Conservation (phyloP, 2,888 invertebrate species). For the Xanthorhoe designata region DNA sequence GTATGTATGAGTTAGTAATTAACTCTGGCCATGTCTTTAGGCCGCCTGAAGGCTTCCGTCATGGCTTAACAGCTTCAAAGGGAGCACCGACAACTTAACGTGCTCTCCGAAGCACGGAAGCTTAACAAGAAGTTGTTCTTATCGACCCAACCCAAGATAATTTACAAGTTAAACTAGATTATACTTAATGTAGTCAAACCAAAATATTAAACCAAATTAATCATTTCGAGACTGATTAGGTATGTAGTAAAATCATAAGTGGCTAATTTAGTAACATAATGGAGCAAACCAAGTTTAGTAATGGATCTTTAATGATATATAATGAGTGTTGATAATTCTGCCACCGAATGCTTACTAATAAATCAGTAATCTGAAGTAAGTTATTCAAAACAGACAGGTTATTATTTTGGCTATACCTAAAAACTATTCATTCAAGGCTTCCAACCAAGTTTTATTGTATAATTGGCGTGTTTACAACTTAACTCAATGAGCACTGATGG, state of each 20-base stretch:
- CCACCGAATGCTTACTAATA: neutral
- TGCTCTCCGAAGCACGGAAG: too few relatives aligned
- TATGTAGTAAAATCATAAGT: slow-evolving; percentile 1
- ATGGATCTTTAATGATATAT: slow-evolving; percentile 3
- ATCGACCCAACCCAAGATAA: neutral
- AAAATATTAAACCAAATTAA: neutral
- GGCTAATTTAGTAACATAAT: neutral
- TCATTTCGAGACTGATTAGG: neutral
- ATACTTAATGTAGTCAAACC: neutral
- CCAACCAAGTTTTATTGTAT: slow-evolving; percentile 61
- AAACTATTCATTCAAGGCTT: slow-evolving; percentile 41
- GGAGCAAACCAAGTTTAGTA: neutral
- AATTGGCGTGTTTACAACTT: slow-evolving; percentile 64
- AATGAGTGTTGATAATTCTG: slow-evolving; percentile 1
- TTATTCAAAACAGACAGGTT: slow-evolving; percentile 8
- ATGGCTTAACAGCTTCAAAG: too few relatives aligned
- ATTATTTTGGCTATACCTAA: slow-evolving; percentile 23
- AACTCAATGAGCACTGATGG: slow-evolving; percentile 71
- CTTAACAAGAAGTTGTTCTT: too few relatives aligned
- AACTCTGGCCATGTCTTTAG: too few relatives aligned
- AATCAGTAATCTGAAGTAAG: neutral
- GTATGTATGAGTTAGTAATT: too few relatives aligned
- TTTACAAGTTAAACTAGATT: neutral
- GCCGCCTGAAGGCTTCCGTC: too few relatives aligned
- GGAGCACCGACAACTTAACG: too few relatives aligned